Evolutionary conservation across 2,888 invertebrate genomes (phyloP).

Genomic region (Megaustenia siamemsis): DNA sequence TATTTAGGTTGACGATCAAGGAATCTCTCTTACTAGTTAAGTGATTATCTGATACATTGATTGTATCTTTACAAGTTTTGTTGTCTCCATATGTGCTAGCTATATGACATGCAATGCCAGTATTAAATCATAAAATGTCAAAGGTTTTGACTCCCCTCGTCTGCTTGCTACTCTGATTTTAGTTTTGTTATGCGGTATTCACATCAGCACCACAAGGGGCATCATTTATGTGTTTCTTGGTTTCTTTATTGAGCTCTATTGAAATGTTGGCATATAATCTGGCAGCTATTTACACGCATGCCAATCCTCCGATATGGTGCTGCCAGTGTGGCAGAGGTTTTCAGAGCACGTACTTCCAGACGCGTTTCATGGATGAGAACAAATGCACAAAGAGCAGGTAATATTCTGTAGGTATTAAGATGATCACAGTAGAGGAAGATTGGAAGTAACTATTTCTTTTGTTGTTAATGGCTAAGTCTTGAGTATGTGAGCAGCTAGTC

Average conservation of each 20-base stretch:
- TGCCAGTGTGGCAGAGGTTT: constrained; percentile 34
- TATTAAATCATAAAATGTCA: too few species aligned
- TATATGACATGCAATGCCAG: too few species aligned
- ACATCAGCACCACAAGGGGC: constrained; percentile 12
- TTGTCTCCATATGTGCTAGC: too few species aligned
- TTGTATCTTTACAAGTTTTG: too few species aligned
- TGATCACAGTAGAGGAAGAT: too few species aligned
- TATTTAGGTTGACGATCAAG: too few species aligned
- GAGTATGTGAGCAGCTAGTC: background rate
- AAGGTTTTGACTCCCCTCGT: too few species aligned
- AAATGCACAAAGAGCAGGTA: constrained; percentile 46
- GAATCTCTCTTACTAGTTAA: too few species aligned
- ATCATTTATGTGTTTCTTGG: background rate
- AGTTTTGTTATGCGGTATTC: background rate
- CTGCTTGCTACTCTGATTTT: background rate
- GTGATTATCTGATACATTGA: too few species aligned
- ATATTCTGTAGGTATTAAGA: background rate
- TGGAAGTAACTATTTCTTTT: background rate
- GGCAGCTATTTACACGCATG: constrained; percentile 41
- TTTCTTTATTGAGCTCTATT: constrained; percentile 13
- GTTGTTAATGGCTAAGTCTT: background rate
- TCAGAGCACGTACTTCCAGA: constrained; percentile 46
- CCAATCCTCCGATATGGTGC: constrained; percentile 43
- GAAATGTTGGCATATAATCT: background rate
- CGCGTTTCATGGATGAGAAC: constrained; percentile 45